Base-by-base conservation (phyloP, 2,113 vertebrate species). In the Gymnogyps californianus region DNA sequence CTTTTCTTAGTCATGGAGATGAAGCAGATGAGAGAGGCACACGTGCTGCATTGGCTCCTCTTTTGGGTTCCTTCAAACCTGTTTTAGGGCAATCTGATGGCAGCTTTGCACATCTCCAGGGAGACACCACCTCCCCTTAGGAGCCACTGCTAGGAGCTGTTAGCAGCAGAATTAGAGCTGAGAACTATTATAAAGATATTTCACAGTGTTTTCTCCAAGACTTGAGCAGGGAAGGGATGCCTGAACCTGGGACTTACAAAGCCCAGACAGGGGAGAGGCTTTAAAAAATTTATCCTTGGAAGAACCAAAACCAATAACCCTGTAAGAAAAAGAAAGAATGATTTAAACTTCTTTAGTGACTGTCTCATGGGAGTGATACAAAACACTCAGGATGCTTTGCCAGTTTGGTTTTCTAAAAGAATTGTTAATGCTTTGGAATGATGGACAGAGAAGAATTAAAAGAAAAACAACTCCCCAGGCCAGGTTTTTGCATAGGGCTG, bases 401-500 rank as follows among this genome's bases (percentile, higher is more conserved):
- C 77, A 95, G 90, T 95, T 95, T 88, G 90, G 81, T 97, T 94
- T 95, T 92, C 62, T 88, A 87, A 95, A 90, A 90, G 64, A 92
- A 79, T 95, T 83, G 59, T 78, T 89, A 93, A 82, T 90, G 93
- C 62, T 93, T 89, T 77, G 82, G 67, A 82, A 79, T 84, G 93
- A 94, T 47, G 95, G 84, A 91, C 83, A 72, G 79, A 89, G 71
- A 77, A 83, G 79, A 81, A 87, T 83, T 90, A 93, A 96, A 93
- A 89, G 79, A 66, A 89, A 96, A 93, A 97, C 66, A 89, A 79
- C 64, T 93, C 88, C 86, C 77, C 32, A 65, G 89, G 87, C 76
- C 87, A 91, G 93, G 51, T 81, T 93, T 97, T 96, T 96, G 80
- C 74, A 66, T 80, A 87, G 91, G 88, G 87, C 34, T 89, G 38